A percentile compares a stretch with the other conserved stretches of the same genome.
Evolutionary conservation across 1,140 invertebrate genomes (phyloP).

Genomic region (Heliconius melpomene): DNA sequence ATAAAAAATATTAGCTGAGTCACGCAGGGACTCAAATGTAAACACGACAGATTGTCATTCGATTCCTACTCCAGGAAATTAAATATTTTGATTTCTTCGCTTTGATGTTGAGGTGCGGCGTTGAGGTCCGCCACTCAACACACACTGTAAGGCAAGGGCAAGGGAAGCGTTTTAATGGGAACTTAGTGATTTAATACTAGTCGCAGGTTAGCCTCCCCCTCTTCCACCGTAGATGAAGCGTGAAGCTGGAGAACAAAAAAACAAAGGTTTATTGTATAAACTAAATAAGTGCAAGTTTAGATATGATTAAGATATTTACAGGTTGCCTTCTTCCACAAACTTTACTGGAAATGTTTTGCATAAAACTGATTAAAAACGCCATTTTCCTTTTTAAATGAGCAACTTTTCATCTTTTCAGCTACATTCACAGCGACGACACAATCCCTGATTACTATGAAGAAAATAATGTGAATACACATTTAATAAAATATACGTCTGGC

Average conservation of each 20-base stretch:
- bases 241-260: background rate
- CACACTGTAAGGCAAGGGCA: too few species aligned
- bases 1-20: too few species aligned
- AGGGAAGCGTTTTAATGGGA: too few species aligned
- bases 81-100: too few species aligned
- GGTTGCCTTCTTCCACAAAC: background rate
- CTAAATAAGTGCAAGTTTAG: background rate
- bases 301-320: conserved; percentile 3
- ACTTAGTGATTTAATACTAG: too few species aligned
- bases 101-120: too few species aligned
- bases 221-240: too few species aligned
- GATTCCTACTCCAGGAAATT: too few species aligned
- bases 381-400: conserved; percentile 18
- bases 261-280: background rate
- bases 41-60: too few species aligned
- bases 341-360: background rate
- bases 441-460: conserved; percentile 20
- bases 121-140: too few species aligned
- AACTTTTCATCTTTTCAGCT: conserved; percentile 24
- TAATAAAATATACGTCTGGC: background rate
- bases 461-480: conserved; percentile 2
- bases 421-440: conserved; percentile 10
- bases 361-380: conserved; percentile 3
- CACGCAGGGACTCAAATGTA: too few species aligned
- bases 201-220: too few species aligned